Evolutionary conservation across 2,888 invertebrate genomes (phyloP).

Genomic region (Andrena dorsata): DNA sequence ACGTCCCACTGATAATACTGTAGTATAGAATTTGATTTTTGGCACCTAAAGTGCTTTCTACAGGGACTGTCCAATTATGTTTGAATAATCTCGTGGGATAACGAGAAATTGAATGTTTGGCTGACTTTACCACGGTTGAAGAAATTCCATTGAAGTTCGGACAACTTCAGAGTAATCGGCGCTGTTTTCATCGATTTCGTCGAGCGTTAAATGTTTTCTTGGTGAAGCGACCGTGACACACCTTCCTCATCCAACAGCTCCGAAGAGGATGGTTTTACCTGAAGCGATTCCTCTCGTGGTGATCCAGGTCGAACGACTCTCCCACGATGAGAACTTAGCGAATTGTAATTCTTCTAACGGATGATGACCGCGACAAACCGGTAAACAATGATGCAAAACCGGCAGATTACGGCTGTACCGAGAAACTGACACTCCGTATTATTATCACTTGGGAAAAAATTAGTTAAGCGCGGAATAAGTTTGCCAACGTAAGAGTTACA

Average conservation of each 20-base stretch:
- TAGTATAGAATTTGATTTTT: too few species aligned
- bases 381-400: slow-evolving; percentile 69
- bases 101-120: background rate
- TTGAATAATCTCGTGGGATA: slow-evolving; percentile 22
- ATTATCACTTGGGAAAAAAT: slow-evolving; percentile 50
- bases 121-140: slow-evolving; percentile 9
- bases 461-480: slow-evolving; percentile 15
- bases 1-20: too few species aligned
- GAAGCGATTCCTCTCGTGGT: slow-evolving; percentile 61
- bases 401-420: slow-evolving; percentile 54
- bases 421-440: slow-evolving; percentile 53
- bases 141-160: slow-evolving; percentile 17
- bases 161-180: slow-evolving; percentile 16
- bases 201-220: slow-evolving; percentile 62
- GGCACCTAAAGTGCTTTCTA: too few species aligned
- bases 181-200: slow-evolving; percentile 64
- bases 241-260: slow-evolving; percentile 39
- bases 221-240: slow-evolving; percentile 71
- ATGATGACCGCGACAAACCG: slow-evolving; percentile 68
- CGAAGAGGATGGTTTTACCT: slow-evolving; percentile 52
- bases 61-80: background rate
- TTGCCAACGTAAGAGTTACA: background rate
- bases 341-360: slow-evolving; percentile 64
- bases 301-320: slow-evolving; percentile 75
- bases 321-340: slow-evolving; percentile 72